A percentile compares a stretch with the other conserved stretches of the same genome.
Conservation (phyloP, 1,140 invertebrate genomes). For the Magallana ariakensis region DNA sequence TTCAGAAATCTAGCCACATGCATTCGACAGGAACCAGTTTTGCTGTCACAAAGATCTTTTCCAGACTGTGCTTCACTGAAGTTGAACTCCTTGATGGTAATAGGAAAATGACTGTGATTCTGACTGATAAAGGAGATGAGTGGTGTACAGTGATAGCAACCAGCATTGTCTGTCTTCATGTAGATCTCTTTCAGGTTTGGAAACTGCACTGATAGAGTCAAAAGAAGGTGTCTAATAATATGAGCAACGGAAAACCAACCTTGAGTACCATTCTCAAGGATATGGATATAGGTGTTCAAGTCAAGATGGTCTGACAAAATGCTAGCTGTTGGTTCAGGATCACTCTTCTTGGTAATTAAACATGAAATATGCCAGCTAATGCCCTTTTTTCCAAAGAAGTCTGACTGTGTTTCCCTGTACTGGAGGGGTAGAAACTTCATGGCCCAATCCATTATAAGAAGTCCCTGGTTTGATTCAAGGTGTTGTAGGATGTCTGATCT, state of each 20-base stretch:
- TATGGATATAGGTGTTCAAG: conserved; percentile 33
- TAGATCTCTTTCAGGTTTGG: background rate
- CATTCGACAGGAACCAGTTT: conserved; percentile 22
- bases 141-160: conserved; percentile 36
- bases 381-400: conserved; percentile 51
- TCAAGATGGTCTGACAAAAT: background rate
- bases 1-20: conserved; percentile 34
- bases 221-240: conserved; percentile 9
- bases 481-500: background rate
- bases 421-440: conserved; percentile 42
- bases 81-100: conserved; percentile 20
- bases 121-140: conserved; percentile 18
- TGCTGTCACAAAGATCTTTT: conserved; percentile 43
- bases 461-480: conserved; percentile 25
- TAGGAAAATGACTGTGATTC: conserved; percentile 14
- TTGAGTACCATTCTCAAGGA: conserved; percentile 40
- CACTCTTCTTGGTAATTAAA: background rate
- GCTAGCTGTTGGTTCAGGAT: background rate
- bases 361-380: conserved; percentile 45
- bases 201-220: background rate
- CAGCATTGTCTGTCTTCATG: conserved; percentile 48
- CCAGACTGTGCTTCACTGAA: conserved; percentile 30
- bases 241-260: conserved; percentile 41
- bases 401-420: conserved; percentile 40
- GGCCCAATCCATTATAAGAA: conserved; percentile 47